Conservation (phyloP, 2,113 vertebrate genomes). For the Chlorodrepanis virens region DNA sequence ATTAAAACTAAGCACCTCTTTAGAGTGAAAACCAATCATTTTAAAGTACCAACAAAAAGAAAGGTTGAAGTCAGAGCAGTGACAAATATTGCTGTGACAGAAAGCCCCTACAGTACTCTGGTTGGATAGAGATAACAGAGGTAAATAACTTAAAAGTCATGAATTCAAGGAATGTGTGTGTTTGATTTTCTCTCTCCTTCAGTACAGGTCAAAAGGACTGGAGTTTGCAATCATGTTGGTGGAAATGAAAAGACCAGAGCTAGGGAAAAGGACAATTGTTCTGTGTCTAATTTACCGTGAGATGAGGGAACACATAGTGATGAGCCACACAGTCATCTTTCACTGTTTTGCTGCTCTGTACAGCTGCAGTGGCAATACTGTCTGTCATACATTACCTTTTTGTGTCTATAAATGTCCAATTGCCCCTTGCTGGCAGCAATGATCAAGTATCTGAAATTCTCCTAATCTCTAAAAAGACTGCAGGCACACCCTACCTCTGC, state of each 20-base stretch:
- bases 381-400: background rate
- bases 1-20: slow-evolving; percentile 6
- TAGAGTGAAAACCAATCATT: background rate
- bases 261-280: background rate
- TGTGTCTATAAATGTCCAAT: background rate
- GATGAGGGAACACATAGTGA: background rate
- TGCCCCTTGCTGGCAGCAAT: background rate
- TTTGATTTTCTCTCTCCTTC: background rate
- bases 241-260: background rate
- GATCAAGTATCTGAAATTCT: background rate
- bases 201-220: background rate
- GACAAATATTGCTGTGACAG: background rate
- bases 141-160: background rate
- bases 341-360: background rate
- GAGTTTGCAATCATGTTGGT: background rate
- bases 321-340: background rate
- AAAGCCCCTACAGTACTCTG: background rate
- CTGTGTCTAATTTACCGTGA: background rate
- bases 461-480: background rate
- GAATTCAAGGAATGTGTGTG: background rate
- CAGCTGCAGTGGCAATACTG: background rate
- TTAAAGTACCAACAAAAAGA: background rate
- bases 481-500: background rate
- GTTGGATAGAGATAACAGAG: background rate
- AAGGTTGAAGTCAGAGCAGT: background rate